Evolutionary conservation across 2,888 invertebrate species (phyloP), one percentile per base, ranked within the genome.

Genomic region (Lycophotia porphyrea): DNA sequence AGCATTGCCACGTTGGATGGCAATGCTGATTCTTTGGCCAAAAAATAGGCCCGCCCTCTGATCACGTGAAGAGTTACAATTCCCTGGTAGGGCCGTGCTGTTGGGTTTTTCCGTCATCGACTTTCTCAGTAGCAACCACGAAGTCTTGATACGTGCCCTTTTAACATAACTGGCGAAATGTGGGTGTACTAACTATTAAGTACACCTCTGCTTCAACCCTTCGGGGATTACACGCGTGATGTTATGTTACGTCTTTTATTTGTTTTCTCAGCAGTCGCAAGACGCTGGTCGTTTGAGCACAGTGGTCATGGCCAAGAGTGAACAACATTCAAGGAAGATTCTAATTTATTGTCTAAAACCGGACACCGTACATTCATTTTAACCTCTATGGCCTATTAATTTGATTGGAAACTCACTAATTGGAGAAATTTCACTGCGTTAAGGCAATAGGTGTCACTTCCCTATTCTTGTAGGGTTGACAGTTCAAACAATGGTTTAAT

Each of bases 381-480:
- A 68, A 65, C 72, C 78, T 81, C 63, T 81, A 87, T 86, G 74
- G 81, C 80, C 90, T 89, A 91, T 92, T 90, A 91, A 92, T 92
- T 91, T 89, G 91, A 93, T 91, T 90, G 89, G 90, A 90, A 89
- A 81, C 85, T 76, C 77, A 88, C 92, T 93, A 93, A 93, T 93
- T 93, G 90, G 92, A 88, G 89, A 91, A 89, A 90, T 89, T 82
- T 91, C 89, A 90, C 88, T 82, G 84, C 84, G 80, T 84, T 89
- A 89, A 88, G 71, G 84, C 83, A 85, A 84, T 72, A 71, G 64
- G 65, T 72, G 84, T 88, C 88, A 88, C 87, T 81, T 84, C 74
- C 67, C 78, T 78, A 78, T 75, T 70, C 58, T 73, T 66, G 2
- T 75, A 88, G 88, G 87, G 88, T 31, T 88, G 87, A 44, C 82